A percentile compares a stretch with the other conserved stretches of the same genome.
Evolutionary conservation across 2,888 invertebrate genomes (phyloP).

Genomic region (Ormyrus thymus): DNA sequence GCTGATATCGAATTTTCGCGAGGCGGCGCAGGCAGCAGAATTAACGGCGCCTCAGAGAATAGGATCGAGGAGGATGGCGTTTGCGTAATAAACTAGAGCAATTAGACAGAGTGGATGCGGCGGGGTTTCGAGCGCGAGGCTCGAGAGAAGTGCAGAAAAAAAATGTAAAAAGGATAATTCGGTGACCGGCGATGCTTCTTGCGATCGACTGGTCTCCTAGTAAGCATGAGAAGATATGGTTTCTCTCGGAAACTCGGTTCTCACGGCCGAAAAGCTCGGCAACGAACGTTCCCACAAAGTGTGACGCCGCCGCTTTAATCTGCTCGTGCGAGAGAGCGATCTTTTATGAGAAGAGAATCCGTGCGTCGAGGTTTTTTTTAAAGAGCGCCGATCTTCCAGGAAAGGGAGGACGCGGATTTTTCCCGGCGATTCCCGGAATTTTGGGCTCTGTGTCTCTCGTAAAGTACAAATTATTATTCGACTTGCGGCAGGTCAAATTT

Average conservation of each 20-base stretch:
- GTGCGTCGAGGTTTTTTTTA: not conserved
- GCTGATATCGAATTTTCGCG: too few relatives aligned
- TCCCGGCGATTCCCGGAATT: slow-evolving; percentile 44
- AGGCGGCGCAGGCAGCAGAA: too few relatives aligned
- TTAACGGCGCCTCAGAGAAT: too few relatives aligned
- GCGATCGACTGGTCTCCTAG: slow-evolving; percentile 70
- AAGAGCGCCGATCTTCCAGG: slow-evolving; percentile 23
- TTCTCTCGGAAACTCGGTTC: slow-evolving; percentile 64
- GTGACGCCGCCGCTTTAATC: slow-evolving; percentile 1
- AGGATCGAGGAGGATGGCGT: too few relatives aligned
- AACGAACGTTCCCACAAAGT: slow-evolving; percentile 47
- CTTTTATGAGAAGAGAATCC: slow-evolving; percentile 29
- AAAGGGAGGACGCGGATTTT: slow-evolving; percentile 30
- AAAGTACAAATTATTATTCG: slow-evolving; percentile 50
- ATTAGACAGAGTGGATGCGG: not conserved
- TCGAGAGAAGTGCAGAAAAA: slow-evolving; percentile 22
- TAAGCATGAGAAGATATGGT: slow-evolving; percentile 69
- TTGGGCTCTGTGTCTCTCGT: slow-evolving; percentile 25
- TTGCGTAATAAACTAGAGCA: too few relatives aligned
- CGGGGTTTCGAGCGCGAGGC: not conserved
- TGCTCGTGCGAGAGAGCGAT: slow-evolving; percentile 3
- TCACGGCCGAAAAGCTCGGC: slow-evolving; percentile 64
- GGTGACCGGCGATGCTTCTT: slow-evolving; percentile 58
- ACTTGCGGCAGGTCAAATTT: slow-evolving; percentile 43
- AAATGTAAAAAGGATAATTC: slow-evolving; percentile 29